A percentile compares a stretch with the other conserved stretches of the same genome.
Evolutionary conservation across 1,140 invertebrate species (phyloP).

Genomic region (Caenorhabditis brenneri): DNA sequence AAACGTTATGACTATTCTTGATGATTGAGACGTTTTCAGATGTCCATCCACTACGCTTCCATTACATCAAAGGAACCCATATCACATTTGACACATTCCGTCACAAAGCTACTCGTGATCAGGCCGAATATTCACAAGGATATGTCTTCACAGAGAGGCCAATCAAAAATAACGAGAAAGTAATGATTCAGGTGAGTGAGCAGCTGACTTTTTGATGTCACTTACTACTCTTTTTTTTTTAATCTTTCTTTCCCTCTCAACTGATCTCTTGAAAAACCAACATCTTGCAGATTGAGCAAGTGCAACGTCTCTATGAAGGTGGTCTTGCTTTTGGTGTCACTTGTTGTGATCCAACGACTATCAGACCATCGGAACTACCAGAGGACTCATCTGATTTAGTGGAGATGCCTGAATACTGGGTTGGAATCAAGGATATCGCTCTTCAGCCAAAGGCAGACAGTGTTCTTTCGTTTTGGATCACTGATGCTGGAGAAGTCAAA

Average conservation of each 20-base stretch:
- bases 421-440: constrained; percentile 89
- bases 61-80: constrained; percentile 40
- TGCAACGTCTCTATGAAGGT: constrained; percentile 84
- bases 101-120: constrained; percentile 80
- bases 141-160: constrained; percentile 89
- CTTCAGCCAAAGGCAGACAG: constrained; percentile 83
- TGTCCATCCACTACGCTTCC: constrained; percentile 38
- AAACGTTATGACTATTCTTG: too few species aligned
- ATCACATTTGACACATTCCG: constrained; percentile 70
- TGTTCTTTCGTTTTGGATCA: constrained; percentile 86
- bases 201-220: constrained; percentile 28
- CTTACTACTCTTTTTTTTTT: background rate
- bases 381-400: constrained; percentile 89
- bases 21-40: too few species aligned
- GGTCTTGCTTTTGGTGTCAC: constrained; percentile 88
- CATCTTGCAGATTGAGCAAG: constrained; percentile 76
- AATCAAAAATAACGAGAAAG: constrained; percentile 82
- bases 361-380: constrained; percentile 81
- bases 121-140: constrained; percentile 88
- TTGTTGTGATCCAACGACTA: constrained; percentile 83
- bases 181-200: constrained; percentile 79
- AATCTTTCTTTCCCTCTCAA: background rate
- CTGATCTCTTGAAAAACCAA: constrained; percentile 24
- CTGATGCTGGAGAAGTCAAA: constrained; percentile 83
- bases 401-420: constrained; percentile 94